phyloP scores from a whole-genome alignment of 1,140 invertebrate species.

The Drosophila nasuta region DNA sequence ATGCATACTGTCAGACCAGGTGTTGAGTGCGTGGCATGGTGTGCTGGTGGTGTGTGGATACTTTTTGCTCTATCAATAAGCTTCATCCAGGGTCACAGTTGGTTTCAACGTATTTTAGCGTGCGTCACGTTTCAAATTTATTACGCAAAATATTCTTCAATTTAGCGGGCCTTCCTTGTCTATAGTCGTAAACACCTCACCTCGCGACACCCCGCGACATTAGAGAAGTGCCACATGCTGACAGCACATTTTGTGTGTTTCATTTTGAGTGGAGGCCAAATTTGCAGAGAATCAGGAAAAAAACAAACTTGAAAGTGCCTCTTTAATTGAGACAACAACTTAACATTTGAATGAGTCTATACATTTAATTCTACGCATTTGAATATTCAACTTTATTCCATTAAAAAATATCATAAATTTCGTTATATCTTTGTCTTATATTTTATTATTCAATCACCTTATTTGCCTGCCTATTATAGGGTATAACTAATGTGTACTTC shows the following conservation, averaged over 20 bases:
- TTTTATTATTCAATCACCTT: neutral
- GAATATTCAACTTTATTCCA: slow-evolving; percentile 4
- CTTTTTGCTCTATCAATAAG: slow-evolving; percentile 67
- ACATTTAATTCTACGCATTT: slow-evolving; percentile 10
- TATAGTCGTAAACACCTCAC: slow-evolving; percentile 39
- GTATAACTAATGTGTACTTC: neutral
- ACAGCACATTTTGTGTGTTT: slow-evolving; percentile 37
- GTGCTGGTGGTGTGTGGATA: slow-evolving; percentile 13
- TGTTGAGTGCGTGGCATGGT: neutral
- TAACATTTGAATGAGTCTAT: neutral
- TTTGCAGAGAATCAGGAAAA: neutral
- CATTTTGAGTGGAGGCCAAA: slow-evolving; percentile 26
- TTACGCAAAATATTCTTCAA: slow-evolving; percentile 72
- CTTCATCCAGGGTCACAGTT: slow-evolving; percentile 47
- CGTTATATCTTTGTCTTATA: neutral
- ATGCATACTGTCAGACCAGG: slow-evolving; percentile 18
- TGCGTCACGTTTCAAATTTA: slow-evolving; percentile 79
- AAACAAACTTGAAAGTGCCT: slow-evolving; percentile 18
- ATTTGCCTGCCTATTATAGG: neutral
- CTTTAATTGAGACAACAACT: slow-evolving; percentile 35
- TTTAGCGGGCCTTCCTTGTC: slow-evolving; percentile 59
- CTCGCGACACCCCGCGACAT: slow-evolving; percentile 27
- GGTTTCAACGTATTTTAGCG: slow-evolving; percentile 48
- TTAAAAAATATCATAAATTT: slow-evolving; percentile 3
- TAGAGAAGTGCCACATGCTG: slow-evolving; percentile 44